Percentiles rank a stretch among this genome's conserved stretches.
Conservation (phyloP, 2,113 vertebrate species). For the Anarrhichthys ocellatus region DNA sequence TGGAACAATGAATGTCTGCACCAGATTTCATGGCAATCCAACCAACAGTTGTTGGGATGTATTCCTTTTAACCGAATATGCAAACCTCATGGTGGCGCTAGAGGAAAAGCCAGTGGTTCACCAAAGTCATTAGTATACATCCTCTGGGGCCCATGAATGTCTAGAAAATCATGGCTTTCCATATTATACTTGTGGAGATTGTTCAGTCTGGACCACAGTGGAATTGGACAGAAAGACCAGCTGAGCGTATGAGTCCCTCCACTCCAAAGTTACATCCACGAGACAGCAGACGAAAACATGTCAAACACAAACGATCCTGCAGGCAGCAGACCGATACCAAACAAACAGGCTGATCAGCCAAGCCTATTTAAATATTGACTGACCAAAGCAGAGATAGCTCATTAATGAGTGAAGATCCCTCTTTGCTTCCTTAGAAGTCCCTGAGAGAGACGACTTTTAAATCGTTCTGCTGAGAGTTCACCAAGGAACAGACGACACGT, state of each 20-base stretch:
- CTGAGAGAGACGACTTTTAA: slow-evolving; percentile 25
- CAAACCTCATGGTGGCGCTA: no score
- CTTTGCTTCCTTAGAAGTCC: slow-evolving; percentile 27
- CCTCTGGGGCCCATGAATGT: not conserved
- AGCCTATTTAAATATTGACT: slow-evolving; percentile 63
- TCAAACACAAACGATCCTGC: slow-evolving; percentile 33
- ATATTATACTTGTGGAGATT: not conserved
- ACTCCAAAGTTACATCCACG: slow-evolving; percentile 48
- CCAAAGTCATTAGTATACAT: not conserved
- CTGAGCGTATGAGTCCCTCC: not conserved
- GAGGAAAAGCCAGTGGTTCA: not conserved
- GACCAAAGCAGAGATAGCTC: slow-evolving; percentile 61
- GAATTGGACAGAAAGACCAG: not conserved
- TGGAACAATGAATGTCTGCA: not conserved
- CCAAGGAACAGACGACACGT: slow-evolving; percentile 19
- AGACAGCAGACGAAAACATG: slow-evolving; percentile 20
- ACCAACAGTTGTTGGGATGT: not conserved
- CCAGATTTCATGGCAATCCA: not conserved
- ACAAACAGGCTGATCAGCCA: slow-evolving; percentile 39
- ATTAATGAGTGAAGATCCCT: slow-evolving; percentile 56
- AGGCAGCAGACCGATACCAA: slow-evolving; percentile 55
- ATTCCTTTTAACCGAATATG: no score
- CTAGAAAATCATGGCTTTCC: not conserved
- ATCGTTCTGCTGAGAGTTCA: slow-evolving; percentile 31
- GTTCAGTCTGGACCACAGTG: not conserved